Evolutionary conservation across 1,140 invertebrate species (phyloP).

Genomic region (Conus ventricosus): DNA sequence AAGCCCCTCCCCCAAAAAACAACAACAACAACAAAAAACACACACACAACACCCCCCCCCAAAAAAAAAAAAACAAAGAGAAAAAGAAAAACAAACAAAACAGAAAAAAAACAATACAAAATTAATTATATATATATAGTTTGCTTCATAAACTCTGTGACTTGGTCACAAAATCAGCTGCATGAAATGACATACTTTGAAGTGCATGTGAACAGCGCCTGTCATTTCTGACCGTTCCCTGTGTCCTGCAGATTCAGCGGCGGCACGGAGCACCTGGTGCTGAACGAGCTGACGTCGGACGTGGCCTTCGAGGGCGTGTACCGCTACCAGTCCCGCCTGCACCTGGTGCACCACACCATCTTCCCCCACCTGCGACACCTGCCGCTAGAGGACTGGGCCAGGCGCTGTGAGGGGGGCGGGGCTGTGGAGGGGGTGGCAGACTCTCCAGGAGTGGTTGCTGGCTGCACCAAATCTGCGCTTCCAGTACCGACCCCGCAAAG

Average conservation of each 20-base stretch:
- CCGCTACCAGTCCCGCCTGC: constrained; percentile 29
- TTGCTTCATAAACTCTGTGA: too few species aligned
- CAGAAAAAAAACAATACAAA: too few species aligned
- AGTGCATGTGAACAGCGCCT: too few species aligned
- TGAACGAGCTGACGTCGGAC: constrained; percentile 34
- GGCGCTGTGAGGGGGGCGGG: neutral
- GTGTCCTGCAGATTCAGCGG: constrained; percentile 1
- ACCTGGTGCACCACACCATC: constrained; percentile 27
- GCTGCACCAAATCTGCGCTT: constrained; percentile 23
- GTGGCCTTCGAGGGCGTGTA: constrained; percentile 27
- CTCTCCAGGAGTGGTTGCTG: neutral
- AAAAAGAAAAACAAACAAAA: too few species aligned
- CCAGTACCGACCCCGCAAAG: constrained; percentile 31
- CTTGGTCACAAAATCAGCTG: too few species aligned
- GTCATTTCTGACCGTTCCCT: too few species aligned
- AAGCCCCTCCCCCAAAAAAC: too few species aligned
- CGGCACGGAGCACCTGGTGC: constrained; percentile 5
- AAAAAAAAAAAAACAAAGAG: too few species aligned
- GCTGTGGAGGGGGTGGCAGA: neutral
- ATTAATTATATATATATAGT: too few species aligned
- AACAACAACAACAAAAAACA: too few species aligned
- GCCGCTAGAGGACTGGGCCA: neutral
- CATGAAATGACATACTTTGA: too few species aligned
- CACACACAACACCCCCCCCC: too few species aligned
- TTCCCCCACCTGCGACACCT: constrained; percentile 28